Evolutionary conservation across 1,140 invertebrate genomes (phyloP).

Genomic region (Diachasmimorpha longicaudata): DNA sequence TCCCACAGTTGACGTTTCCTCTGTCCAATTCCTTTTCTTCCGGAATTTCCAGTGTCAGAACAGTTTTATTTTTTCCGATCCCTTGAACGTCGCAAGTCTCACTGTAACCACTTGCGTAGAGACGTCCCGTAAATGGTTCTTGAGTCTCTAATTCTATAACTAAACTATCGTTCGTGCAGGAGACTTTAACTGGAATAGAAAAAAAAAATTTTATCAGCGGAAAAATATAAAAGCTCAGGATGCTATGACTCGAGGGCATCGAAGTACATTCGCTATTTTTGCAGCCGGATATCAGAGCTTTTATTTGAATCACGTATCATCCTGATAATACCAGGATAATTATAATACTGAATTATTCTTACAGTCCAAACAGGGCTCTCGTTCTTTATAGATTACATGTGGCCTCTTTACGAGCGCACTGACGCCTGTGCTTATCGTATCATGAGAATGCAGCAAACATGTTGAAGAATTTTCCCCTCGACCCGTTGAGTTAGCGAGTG

Average conservation of each 20-base stretch:
- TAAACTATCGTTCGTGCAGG: constrained; percentile 60
- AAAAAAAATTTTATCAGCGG: background rate
- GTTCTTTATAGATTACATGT: constrained; percentile 62
- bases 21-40: constrained; percentile 28
- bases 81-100: constrained; percentile 60
- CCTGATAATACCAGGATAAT: background rate
- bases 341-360: constrained; percentile 32
- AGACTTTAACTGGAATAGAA: constrained; percentile 60
- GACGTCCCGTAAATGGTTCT: constrained; percentile 63
- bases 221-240: no score
- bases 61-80: constrained; percentile 54
- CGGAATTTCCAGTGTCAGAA: constrained; percentile 54
- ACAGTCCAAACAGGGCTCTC: constrained; percentile 65
- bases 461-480: constrained; percentile 27
- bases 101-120: constrained; percentile 59
- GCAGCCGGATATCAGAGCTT: no score
- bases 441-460: constrained; percentile 61
- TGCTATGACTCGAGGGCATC: no score
- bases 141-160: constrained; percentile 59
- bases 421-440: constrained; percentile 54
- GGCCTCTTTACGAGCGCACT: constrained; percentile 48
- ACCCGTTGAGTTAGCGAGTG: constrained; percentile 41
- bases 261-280: no score
- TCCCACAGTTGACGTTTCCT: constrained; percentile 43
- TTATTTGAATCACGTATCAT: no score